Evolutionary conservation across 2,113 vertebrate species (phyloP), one percentile per base, ranked within the genome.

Genomic region (Tychaedon coryphoeus): DNA sequence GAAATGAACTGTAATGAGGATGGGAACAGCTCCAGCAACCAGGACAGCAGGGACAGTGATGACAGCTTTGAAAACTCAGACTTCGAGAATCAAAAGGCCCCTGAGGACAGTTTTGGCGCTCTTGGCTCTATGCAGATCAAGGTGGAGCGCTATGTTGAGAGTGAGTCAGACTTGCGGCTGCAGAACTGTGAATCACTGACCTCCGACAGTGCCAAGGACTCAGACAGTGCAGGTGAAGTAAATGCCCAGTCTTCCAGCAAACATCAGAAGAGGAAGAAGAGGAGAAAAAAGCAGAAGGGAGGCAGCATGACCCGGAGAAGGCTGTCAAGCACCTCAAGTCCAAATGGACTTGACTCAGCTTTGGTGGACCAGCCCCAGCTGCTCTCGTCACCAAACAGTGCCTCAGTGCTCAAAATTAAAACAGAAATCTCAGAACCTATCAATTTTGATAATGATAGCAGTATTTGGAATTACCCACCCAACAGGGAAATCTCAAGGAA

Each of bases 381-480:
- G 92, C 98, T 99, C 92, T 96, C 98, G 47, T 99, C 99, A 36
- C 99, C 99, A 22, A 97, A 98, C 97, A 98, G 98, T 95, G 97
- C 99, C 95, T 99, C 99, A 24, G 99, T 99, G 96, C 98, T 99
- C 92, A 99, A 99, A 97, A 99, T 99, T 98, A 99, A 99, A 98
- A 99, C 99, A 19, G 99, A 99, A 98, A 99, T 99, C 98, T 97
- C 99, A 19, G 99, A 99, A 92, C 99, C 99, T 90, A 99, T 99
- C 97, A 99, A 99, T 98, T 99, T 99, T 88, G 99, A 99, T 98
- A 99, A 99, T 10, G 99, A 99, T 98, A 99, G 99, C 98, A 99
- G 99, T 98, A 99, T 99, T 98, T 99, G 99, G 99, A 99, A 99
- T 98, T 99, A 98, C 96, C 99, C 99, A 11, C 99, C 99, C 95